Conservation (phyloP, 2,113 vertebrate genomes). For the Rhabdornis inornatus region DNA sequence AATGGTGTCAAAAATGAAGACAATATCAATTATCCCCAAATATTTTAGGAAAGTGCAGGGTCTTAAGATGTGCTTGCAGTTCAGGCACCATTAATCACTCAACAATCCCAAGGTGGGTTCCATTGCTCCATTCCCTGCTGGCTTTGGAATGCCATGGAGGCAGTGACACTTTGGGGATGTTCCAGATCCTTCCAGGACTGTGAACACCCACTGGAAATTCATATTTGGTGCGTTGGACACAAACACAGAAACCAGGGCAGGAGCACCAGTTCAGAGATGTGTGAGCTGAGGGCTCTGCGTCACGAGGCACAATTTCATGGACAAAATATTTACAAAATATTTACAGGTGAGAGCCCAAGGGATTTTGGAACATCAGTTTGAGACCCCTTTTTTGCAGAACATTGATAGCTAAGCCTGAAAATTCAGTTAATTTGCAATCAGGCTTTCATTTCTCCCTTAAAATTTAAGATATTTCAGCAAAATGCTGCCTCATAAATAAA, state of each 20-base stretch:
- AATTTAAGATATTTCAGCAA: background rate
- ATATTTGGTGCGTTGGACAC: background rate
- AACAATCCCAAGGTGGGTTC: background rate
- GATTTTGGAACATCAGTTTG: background rate
- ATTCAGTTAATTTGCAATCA: background rate
- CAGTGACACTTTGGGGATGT: background rate
- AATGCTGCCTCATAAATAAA: background rate
- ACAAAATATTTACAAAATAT: background rate
- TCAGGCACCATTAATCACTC: background rate
- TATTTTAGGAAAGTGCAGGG: accelerated
- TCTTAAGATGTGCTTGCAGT: background rate
- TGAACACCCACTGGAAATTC: background rate
- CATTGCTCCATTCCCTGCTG: background rate
- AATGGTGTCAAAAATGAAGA: accelerated
- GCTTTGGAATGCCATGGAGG: background rate
- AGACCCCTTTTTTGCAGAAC: background rate
- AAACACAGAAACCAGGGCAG: background rate
- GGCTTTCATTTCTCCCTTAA: background rate
- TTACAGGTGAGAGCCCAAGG: background rate
- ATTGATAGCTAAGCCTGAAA: background rate
- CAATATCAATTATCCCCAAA: background rate
- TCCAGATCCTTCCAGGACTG: background rate
- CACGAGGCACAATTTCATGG: background rate
- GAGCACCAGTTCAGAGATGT: background rate
- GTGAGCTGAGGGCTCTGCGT: background rate